A percentile compares a stretch with the other conserved stretches of the same genome.
Evolutionary conservation across 2,888 invertebrate species (phyloP).

Genomic region (Phanerotoma sp.): DNA sequence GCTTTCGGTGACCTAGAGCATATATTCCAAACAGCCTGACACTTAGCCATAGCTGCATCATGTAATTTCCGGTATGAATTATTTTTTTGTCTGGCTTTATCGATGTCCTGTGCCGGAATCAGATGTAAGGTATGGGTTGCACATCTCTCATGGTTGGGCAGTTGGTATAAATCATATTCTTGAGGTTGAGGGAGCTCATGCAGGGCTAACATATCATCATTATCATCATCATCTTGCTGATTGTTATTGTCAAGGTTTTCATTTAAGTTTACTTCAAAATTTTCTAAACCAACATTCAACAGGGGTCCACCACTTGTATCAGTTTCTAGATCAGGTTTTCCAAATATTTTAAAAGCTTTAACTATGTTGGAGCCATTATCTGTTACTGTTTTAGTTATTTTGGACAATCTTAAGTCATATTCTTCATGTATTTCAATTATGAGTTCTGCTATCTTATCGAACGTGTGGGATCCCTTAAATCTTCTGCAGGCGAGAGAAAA

Average conservation of each 20-base stretch:
- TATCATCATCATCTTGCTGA: not conserved
- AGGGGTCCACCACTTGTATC: not conserved
- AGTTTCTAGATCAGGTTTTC: constrained; percentile 5
- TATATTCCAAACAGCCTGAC: constrained; percentile 23
- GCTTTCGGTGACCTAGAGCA: constrained; percentile 26
- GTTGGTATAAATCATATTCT: too few relatives aligned
- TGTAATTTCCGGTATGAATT: constrained; percentile 16
- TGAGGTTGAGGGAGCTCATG: constrained; percentile 6
- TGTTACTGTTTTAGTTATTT: constrained; percentile 9
- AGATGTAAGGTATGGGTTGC: constrained; percentile 20
- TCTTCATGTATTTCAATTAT: constrained; percentile 19
- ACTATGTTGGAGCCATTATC: constrained; percentile 26
- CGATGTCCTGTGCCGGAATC: constrained; percentile 5
- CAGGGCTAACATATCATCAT: not conserved
- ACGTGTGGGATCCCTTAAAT: constrained; percentile 35
- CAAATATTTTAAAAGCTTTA: constrained; percentile 17
- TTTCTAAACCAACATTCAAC: too few relatives aligned
- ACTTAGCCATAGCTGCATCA: constrained; percentile 22
- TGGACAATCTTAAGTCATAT: constrained; percentile 14
- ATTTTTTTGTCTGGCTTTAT: not conserved
- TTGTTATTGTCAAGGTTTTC: too few relatives aligned
- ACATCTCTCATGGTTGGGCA: too few relatives aligned
- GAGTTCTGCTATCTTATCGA: constrained; percentile 30
- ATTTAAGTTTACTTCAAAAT: too few relatives aligned
- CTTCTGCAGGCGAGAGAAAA: constrained; percentile 36